phyloP scores from a whole-genome alignment of 1,140 invertebrate species.

The Lycorma delicatula region DNA sequence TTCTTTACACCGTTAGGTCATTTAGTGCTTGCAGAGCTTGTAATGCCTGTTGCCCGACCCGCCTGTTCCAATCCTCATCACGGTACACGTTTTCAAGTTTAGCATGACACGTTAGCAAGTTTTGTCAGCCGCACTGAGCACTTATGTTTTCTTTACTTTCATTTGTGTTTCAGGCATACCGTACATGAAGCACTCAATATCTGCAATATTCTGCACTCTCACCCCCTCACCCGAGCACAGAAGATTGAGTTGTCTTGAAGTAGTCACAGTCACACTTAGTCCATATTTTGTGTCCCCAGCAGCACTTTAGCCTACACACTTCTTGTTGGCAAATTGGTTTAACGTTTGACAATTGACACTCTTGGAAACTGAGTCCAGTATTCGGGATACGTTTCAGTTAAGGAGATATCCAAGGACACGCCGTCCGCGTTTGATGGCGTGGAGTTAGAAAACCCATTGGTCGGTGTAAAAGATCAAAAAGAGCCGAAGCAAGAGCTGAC shows the following conservation, averaged over 20 bases:
- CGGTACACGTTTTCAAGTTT: background rate
- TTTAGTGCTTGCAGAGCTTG: too few relatives aligned
- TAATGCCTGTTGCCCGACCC: too few relatives aligned
- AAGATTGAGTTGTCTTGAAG: background rate
- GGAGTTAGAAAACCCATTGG: constrained; percentile 15
- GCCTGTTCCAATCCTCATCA: too few relatives aligned
- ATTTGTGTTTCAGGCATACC: constrained; percentile 1
- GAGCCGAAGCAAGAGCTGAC: constrained; percentile 12
- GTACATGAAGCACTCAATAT: background rate
- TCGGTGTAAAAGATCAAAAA: constrained; percentile 10
- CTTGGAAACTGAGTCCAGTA: constrained; percentile 12
- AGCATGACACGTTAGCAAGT: background rate
- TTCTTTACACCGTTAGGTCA: too few relatives aligned
- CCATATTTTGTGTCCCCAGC: constrained; percentile 4
- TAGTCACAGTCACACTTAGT: background rate
- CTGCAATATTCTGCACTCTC: constrained; percentile 4
- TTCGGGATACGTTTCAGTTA: constrained; percentile 19
- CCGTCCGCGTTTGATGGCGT: constrained; percentile 8
- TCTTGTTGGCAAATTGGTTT: constrained; percentile 15
- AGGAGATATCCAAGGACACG: constrained; percentile 18
- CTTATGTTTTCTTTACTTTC: background rate
- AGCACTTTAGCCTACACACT: constrained; percentile 6
- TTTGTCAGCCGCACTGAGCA: background rate
- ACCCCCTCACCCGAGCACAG: background rate
- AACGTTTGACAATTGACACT: background rate